Conservation (phyloP, 1,140 invertebrate genomes). For the Cotesia typhae region DNA sequence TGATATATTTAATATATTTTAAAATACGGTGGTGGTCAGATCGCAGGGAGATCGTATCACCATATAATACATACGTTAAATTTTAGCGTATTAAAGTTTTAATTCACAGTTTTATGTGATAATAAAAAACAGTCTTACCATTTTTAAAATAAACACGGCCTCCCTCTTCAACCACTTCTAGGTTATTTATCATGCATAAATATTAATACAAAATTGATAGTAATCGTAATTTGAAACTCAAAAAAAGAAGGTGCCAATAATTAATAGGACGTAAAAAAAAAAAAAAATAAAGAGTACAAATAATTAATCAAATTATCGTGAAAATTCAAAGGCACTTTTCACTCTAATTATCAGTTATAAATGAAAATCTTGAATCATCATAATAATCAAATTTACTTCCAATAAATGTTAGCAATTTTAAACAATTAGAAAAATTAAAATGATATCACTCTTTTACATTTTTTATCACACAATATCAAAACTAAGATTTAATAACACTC, state of each 20-base stretch:
- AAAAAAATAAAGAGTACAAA: conserved; percentile 13
- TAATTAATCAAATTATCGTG: conserved; percentile 9
- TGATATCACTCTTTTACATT: conserved; percentile 35
- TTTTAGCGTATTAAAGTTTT: conserved; percentile 30
- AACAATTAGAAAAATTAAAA: conserved; percentile 12
- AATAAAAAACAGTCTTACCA: conserved; percentile 38
- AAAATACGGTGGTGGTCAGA: conserved; percentile 43
- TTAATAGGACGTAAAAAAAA: conserved; percentile 26
- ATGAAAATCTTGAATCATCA: background rate
- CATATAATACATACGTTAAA: conserved; percentile 5
- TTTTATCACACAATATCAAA: conserved; percentile 31
- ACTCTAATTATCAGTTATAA: background rate
- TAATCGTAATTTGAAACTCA: conserved; percentile 26
- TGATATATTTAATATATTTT: conserved; percentile 67
- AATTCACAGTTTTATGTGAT: conserved; percentile 61
- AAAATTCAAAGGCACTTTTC: background rate
- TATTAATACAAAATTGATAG: conserved; percentile 53
- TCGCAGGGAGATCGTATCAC: conserved; percentile 34
- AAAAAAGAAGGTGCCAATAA: conserved; percentile 53
- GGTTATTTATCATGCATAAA: conserved; percentile 64
- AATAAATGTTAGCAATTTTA: background rate
- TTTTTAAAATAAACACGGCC: conserved; percentile 19
- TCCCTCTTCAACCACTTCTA: conserved; percentile 44
- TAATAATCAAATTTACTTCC: conserved; percentile 13
- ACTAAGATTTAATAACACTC: conserved; percentile 32